These are phyloP conservation scores for Phorcus lineatus DNA, from an alignment of 2,888 invertebrate genomes.

Conservation along the genomic window DNA sequence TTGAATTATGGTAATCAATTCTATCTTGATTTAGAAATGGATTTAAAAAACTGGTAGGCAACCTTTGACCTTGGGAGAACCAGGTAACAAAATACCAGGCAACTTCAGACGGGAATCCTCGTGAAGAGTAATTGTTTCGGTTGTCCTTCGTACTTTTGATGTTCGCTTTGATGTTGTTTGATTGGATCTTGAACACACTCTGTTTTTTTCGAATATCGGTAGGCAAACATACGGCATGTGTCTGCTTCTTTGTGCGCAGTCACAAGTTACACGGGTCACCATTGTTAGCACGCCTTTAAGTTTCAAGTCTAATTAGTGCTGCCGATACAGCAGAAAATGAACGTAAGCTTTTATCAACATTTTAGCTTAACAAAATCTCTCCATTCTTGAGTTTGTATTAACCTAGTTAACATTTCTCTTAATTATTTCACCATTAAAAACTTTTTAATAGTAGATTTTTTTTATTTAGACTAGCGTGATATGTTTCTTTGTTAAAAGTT, in stretches of 20 bases:
- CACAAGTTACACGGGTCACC: background rate
- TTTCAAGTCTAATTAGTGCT: too few relatives aligned
- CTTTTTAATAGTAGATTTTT: too few relatives aligned
- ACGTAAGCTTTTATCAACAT: too few relatives aligned
- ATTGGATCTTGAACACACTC: background rate
- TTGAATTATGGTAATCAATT: constrained; percentile 6
- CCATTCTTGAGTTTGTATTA: too few relatives aligned
- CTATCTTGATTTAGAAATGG: background rate
- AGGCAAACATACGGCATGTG: background rate
- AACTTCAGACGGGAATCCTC: background rate
- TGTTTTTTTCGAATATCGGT: background rate
- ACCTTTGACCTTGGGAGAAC: background rate
- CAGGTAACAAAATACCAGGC: background rate
- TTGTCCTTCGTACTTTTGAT: background rate
- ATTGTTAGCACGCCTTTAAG: background rate
- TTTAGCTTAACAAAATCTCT: too few relatives aligned
- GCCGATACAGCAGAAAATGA: too few relatives aligned
- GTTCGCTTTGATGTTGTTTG: background rate
- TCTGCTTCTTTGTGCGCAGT: background rate
- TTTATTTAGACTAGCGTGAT: too few relatives aligned
- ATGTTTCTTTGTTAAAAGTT: too few relatives aligned
- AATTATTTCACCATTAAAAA: too few relatives aligned
- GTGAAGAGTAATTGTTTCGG: background rate
- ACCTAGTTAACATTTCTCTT: too few relatives aligned
- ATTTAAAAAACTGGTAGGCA: background rate